Base-by-base conservation (phyloP, 2,797 vertebrate genomes). In the Scomberomorus guttatus region DNA sequence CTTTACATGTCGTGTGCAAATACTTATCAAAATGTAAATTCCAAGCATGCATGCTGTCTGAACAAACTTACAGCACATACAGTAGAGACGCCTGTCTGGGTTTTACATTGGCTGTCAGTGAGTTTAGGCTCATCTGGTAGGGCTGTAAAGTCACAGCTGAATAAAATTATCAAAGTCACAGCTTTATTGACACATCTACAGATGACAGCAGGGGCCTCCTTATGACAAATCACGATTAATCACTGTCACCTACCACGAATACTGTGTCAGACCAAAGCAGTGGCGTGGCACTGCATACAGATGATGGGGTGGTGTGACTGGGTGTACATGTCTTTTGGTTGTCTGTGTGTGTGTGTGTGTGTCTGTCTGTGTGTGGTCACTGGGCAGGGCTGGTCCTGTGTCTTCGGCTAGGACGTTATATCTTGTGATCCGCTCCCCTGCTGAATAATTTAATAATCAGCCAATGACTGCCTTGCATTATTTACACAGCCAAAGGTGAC, bases 381-480 rank as follows among this genome's bases (percentile, higher is more conserved):
- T 34, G 61, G 71, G n/a, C 70, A 74, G 62, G 55, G 80, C 62
- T 78, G 78, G 83, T 74, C 69, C 59, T 50, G 78, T 71, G 72
- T 89, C 91, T 90, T 88, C 72, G 80, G 65, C 86, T 72, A 50
- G 77, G 89, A 88, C 87, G 83, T 92, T 91, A 84, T 91, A 87
- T 92, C 90, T 91, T 89, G 88, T 87, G 86, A 93, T 93, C 92
- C 62, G 69, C 89, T 92, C 83, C 73, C 87, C 84, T 92, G 82
- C 73, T 96, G 92, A 96, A 96, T 96, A 95, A 96, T 96, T 95
- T 74, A 96, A 93, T 89, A 92, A 93, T 95, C 90, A 95, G 94
- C 94, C 94, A 95, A 95, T 93, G 93, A 89, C 92, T 88, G 86
- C 70, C 82, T 83, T 96, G 94, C 94, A 96, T 96, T 95, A 96